A percentile compares a stretch with the other conserved stretches of the same genome.
Conservation (phyloP, 2,888 invertebrate species). For the Helobdella robusta region DNA sequence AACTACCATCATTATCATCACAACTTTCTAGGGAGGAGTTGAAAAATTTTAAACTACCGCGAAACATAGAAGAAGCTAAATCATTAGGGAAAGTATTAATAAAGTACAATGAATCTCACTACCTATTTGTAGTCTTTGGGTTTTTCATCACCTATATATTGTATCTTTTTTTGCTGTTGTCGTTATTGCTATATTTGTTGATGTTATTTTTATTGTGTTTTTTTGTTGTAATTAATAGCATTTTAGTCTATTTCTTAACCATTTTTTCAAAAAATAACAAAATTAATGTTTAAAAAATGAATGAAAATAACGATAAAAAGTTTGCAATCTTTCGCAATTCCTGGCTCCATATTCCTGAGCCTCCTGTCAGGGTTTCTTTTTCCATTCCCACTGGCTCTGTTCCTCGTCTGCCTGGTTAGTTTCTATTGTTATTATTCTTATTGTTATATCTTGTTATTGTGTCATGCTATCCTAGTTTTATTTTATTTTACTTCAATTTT, state of each 20-base stretch:
- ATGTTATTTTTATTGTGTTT: not conserved
- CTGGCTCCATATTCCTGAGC: slow-evolving; percentile 92
- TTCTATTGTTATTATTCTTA: slow-evolving; percentile 11
- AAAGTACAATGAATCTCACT: slow-evolving; percentile 84
- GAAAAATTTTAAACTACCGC: slow-evolving; percentile 75
- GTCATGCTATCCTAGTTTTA: not conserved
- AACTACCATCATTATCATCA: no score
- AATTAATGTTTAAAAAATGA: not conserved
- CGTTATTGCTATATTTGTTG: not conserved
- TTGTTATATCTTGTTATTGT: not conserved
- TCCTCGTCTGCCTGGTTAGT: slow-evolving; percentile 59
- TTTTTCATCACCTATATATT: slow-evolving; percentile 86
- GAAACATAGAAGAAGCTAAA: slow-evolving; percentile 90
- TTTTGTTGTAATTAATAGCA: not conserved
- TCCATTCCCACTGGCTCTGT: slow-evolving; percentile 77
- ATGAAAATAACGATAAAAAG: slow-evolving; percentile 33
- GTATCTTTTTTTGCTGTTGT: slow-evolving; percentile 55
- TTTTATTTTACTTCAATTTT: not conserved
- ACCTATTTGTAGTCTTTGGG: slow-evolving; percentile 77
- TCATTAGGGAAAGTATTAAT: slow-evolving; percentile 78
- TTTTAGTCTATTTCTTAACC: no score
- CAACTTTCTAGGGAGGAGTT: slow-evolving; percentile 65
- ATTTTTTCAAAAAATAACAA: not conserved
- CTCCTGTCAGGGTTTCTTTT: slow-evolving; percentile 93
- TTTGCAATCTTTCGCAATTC: slow-evolving; percentile 96